A percentile compares a stretch with the other conserved stretches of the same genome.
These are phyloP conservation scores for Rhagonycha fulva DNA, from an alignment of 2,888 invertebrate species.

Conservation along the genomic window DNA sequence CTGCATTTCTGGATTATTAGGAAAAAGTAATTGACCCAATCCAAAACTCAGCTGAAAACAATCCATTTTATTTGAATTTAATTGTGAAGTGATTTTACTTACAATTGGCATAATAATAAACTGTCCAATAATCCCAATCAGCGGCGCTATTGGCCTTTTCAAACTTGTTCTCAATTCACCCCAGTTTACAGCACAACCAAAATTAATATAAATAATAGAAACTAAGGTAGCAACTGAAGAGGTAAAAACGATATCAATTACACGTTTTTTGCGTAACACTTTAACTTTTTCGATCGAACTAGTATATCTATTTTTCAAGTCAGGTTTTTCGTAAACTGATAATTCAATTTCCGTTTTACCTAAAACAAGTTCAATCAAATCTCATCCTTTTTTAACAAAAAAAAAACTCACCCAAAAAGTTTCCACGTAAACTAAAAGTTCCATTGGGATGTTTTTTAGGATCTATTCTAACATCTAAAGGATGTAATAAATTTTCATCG, in stretches of 20 bases:
- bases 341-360: background rate
- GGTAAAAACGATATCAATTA: constrained; percentile 76
- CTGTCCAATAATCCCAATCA: constrained; percentile 78
- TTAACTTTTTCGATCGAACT: constrained; percentile 37
- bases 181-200: constrained; percentile 87
- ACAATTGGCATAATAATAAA: constrained; percentile 87
- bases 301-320: background rate
- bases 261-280: constrained; percentile 54
- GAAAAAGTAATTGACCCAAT: constrained; percentile 73
- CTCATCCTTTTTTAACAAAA: background rate
- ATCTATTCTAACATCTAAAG: background rate
- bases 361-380: background rate
- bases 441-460: constrained; percentile 28
- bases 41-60: constrained; percentile 70
- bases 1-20: constrained; percentile 69
- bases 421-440: constrained; percentile 47
- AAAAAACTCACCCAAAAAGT: constrained; percentile 48
- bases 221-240: constrained; percentile 76
- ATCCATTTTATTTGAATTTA: constrained; percentile 10
- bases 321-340: constrained; percentile 12
- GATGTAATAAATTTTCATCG: background rate
- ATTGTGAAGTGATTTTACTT: constrained; percentile 48
- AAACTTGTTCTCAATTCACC: constrained; percentile 67
- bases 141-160: constrained; percentile 74
- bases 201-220: constrained; percentile 84